These are phyloP conservation scores for Diplodus sargus DNA, from an alignment of 2,797 vertebrate species.

Conservation along the genomic window DNA sequence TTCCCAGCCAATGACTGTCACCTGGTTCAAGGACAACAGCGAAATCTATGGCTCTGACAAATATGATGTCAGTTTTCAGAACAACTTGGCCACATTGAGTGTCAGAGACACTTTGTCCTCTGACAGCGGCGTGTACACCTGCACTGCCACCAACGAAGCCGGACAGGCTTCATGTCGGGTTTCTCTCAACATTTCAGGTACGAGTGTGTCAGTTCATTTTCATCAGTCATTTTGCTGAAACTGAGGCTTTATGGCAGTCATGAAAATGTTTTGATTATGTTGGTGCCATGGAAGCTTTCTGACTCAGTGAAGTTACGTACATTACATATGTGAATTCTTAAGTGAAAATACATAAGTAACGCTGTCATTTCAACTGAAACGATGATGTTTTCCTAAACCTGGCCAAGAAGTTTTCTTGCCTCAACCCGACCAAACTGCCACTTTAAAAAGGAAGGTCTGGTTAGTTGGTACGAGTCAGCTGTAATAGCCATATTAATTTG, in stretches of 20 bases:
- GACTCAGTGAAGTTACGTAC: too few relatives aligned
- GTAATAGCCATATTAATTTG: too few relatives aligned
- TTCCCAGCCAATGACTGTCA: conserved; percentile 90
- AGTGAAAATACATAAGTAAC: too few relatives aligned
- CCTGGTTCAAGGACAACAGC: conserved; percentile 91
- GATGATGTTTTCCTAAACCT: too few relatives aligned
- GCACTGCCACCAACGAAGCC: conserved; percentile 91
- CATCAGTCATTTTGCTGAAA: neutral
- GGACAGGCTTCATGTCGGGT: conserved; percentile 89
- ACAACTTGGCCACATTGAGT: conserved; percentile 86
- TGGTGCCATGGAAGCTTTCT: neutral
- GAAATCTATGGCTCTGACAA: conserved; percentile 86
- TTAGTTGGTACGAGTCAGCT: too few relatives aligned
- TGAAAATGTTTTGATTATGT: neutral
- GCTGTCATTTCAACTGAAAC: too few relatives aligned
- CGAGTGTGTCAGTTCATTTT: neutral
- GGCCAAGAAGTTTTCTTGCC: too few relatives aligned
- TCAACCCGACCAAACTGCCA: too few relatives aligned
- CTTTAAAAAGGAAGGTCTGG: too few relatives aligned
- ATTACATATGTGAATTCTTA: too few relatives aligned
- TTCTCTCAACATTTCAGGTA: conserved; percentile 92
- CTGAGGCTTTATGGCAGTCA: too few relatives aligned
- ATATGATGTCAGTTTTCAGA: conserved; percentile 90
- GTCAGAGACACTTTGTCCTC: conserved; percentile 81
- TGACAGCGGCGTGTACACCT: conserved; percentile 90